Percentiles rank a stretch among this genome's conserved stretches.
Conservation (phyloP, 2,113 vertebrate genomes). For the Pimephales promelas region DNA sequence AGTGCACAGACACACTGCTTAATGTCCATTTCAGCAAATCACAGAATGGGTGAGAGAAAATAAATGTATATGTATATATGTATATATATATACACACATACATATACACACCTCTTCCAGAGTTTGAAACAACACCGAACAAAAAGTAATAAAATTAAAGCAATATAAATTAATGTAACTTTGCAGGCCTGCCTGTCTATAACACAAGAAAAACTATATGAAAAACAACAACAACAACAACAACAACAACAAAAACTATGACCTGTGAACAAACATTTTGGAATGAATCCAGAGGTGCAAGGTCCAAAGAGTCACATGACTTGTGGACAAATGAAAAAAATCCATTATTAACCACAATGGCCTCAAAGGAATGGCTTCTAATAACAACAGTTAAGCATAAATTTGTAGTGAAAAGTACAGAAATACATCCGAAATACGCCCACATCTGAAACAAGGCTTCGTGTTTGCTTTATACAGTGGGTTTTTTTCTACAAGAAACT, state of each 20-base stretch:
- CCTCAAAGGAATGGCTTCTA: slow-evolving; percentile 24
- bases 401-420: slow-evolving; percentile 27
- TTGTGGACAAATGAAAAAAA: not conserved
- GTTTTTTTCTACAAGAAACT: slow-evolving; percentile 33
- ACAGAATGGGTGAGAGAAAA: slow-evolving; percentile 49
- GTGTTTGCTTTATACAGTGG: slow-evolving; percentile 38
- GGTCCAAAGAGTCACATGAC: slow-evolving; percentile 5
- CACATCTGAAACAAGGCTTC: slow-evolving; percentile 19
- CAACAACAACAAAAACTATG: slow-evolving; percentile 47
- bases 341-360: not conserved
- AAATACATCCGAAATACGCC: slow-evolving; percentile 16
- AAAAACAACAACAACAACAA: slow-evolving; percentile 50
- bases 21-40: slow-evolving; percentile 62
- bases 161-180: slow-evolving; percentile 74
- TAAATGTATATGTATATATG: slow-evolving; percentile 23
- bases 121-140: slow-evolving; percentile 20
- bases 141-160: slow-evolving; percentile 49
- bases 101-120: not conserved
- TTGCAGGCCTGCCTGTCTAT: slow-evolving; percentile 80
- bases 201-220: slow-evolving; percentile 58
- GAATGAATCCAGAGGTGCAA: slow-evolving; percentile 61
- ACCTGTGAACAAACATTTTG: slow-evolving; percentile 56
- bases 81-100: slow-evolving; percentile 36
- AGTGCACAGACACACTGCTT: slow-evolving; percentile 74
- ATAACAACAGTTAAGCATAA: slow-evolving; percentile 29